phyloP scores from a whole-genome alignment of 2,113 vertebrate species.

The Gnathonemus longibarbis region DNA sequence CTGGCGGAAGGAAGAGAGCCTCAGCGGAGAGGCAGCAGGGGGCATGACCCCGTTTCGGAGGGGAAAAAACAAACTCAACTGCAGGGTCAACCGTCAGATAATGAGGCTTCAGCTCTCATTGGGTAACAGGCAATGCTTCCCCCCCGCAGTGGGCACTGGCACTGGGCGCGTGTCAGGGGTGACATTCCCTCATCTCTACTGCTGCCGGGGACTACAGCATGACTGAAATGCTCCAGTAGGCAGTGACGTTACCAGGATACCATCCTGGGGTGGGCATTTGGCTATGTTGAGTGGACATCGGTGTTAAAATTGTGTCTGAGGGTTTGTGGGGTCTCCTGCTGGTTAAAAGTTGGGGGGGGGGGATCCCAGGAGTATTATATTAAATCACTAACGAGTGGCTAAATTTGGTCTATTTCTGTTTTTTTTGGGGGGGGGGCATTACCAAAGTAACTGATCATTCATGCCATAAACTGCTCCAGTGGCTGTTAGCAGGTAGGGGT shows the following conservation, averaged over 20 bases:
- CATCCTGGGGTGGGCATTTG: background rate
- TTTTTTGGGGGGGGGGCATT: background rate
- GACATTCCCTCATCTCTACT: background rate
- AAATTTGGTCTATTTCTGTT: background rate
- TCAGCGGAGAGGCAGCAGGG: background rate
- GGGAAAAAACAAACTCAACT: background rate
- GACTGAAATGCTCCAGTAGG: background rate
- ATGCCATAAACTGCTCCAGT: background rate
- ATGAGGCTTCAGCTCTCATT: background rate
- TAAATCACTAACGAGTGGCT: background rate
- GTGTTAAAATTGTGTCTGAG: background rate
- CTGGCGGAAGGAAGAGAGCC: background rate
- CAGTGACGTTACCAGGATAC: background rate
- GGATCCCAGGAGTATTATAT: background rate
- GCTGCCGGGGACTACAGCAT: background rate
- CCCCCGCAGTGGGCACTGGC: background rate
- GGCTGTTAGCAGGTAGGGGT: background rate
- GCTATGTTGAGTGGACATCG: background rate
- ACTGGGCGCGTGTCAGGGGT: background rate
- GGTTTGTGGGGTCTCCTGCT: background rate
- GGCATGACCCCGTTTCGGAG: background rate
- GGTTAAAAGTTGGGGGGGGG: background rate
- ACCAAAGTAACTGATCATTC: background rate
- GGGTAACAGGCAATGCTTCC: background rate
- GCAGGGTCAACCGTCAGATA: background rate